phyloP scores from a whole-genome alignment of 2,797 vertebrate species.

The Ctenosaura bakeri region DNA sequence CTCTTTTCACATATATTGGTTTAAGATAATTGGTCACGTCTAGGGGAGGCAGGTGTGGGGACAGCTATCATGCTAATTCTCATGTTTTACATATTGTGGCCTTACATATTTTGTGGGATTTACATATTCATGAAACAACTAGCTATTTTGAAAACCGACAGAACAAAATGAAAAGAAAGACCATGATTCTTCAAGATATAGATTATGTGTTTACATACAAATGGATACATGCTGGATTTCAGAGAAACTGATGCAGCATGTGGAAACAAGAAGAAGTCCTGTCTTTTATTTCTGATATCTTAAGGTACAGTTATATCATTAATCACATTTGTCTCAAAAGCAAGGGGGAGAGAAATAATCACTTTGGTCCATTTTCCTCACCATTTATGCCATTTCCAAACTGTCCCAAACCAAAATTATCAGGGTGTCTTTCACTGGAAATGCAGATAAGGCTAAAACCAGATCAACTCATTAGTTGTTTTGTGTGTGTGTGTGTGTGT shows the following conservation, averaged over 20 bases:
- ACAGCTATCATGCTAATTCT: constrained; percentile 76
- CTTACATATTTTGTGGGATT: constrained; percentile 78
- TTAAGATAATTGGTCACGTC: constrained; percentile 69
- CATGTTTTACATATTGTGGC: constrained; percentile 48
- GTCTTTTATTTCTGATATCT: constrained; percentile 69
- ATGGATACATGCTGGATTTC: constrained; percentile 47
- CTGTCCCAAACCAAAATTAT: neutral
- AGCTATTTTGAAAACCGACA: constrained; percentile 78
- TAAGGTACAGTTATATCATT: constrained; percentile 59
- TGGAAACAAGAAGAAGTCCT: constrained; percentile 68
- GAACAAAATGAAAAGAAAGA: constrained; percentile 76
- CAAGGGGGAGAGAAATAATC: constrained; percentile 57
- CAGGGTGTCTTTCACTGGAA: constrained; percentile 18
- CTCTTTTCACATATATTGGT: constrained; percentile 70
- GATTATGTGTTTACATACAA: constrained; percentile 39
- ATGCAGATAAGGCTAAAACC: constrained; percentile 38
- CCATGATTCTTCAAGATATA: constrained; percentile 67
- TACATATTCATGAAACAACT: constrained; percentile 85
- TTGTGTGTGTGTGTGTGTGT: no score
- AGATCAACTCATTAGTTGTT: neutral
- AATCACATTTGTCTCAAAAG: constrained; percentile 49
- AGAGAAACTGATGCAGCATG: constrained; percentile 66
- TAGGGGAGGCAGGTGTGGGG: constrained; percentile 39
- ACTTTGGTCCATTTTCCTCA: constrained; percentile 59
- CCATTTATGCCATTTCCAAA: constrained; percentile 53